Evolutionary conservation across 2,888 invertebrate genomes (phyloP), one percentile per base, ranked within the genome.

Genomic region (Oligia latruncula): DNA sequence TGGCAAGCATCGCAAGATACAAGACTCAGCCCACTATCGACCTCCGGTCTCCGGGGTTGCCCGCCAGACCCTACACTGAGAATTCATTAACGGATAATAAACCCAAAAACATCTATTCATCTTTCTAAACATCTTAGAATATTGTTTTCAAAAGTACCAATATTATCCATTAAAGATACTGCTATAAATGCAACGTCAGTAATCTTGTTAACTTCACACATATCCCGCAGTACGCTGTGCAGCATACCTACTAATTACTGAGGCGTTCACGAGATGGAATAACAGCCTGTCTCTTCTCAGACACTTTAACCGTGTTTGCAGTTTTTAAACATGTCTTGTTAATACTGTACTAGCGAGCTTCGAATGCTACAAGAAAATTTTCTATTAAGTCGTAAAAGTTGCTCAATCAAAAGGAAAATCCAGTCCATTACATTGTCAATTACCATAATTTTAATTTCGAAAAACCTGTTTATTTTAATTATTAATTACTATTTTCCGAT

Each of bases 271-370:
- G 29, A 20, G 60, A 60, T 60, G 74, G 78, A 64, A 86, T 84
- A 77, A 71, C 62, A 67, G 20, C 66, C 83, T 74, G 84, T 84
- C 87, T 55, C 58, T 29, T 67, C 72, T 64, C 73, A 55, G 71
- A 84, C 84, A 83, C 87, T 78, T 74, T 78, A 74, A 71, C 43
- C 64, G 35, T 74, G 73, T 84, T 67, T 86, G 52, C 23, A 83
- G 9, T 67, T 85, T 86, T 86, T 60, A 71, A 77, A 78, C 66
- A 11, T 2, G 46, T 74, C 71, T 76, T 68, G 65, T 65, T 82
- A 74, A 74, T 46, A 2, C 4, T 35, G 15, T 40, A 29, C 23
- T 15, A 23, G n/a, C 23, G 66, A 62, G 67, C 43, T 68, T 40
- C 13, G 15, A 68, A 78, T 58, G 6, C 4, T 6, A 29, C 2